A percentile compares a stretch with the other conserved stretches of the same genome.
phyloP scores from a whole-genome alignment of 64 coral and sea anemone species.

The Stichodactyla mertensii region DNA sequence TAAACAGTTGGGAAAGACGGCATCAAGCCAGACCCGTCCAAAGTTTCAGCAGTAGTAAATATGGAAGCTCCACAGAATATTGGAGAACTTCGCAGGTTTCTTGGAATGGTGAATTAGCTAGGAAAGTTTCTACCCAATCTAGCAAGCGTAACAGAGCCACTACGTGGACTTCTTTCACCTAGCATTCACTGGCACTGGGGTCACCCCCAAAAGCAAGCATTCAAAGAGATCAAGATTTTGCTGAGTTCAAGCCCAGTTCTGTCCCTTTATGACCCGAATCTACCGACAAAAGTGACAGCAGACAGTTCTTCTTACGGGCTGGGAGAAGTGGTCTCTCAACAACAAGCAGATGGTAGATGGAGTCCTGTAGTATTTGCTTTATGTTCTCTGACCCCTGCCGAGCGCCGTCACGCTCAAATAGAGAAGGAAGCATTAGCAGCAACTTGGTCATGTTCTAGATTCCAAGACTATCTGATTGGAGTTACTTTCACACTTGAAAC shows the following conservation, averaged over 20 bases:
- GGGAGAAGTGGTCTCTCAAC: conserved; percentile 13
- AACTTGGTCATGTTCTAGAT: conserved; percentile 13
- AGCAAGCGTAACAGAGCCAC: conserved; percentile 10
- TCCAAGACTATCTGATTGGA: conserved; percentile 35
- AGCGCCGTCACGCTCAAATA: conserved; percentile 20
- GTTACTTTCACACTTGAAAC: conserved; percentile 25
- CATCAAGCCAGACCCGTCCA: conserved; percentile 25
- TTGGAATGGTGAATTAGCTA: conserved; percentile 25
- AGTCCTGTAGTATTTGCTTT: conserved; percentile 43
- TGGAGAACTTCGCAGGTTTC: conserved; percentile 29
- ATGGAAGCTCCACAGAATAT: conserved; percentile 20
- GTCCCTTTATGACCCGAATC: conserved; percentile 10
- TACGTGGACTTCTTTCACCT: background rate
- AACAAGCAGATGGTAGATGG: background rate
- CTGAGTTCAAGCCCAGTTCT: conserved; percentile 34
- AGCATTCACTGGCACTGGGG: conserved; percentile 30
- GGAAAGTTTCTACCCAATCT: conserved; percentile 15
- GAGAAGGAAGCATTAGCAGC: conserved; percentile 12
- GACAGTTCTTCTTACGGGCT: conserved; percentile 44
- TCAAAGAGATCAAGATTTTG: conserved; percentile 20
- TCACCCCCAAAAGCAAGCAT: conserved; percentile 9
- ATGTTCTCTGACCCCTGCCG: conserved; percentile 32
- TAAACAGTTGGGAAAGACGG: conserved; percentile 1
- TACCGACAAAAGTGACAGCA: conserved; percentile 24
- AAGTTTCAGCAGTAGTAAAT: conserved; percentile 13